These are phyloP conservation scores for Megalurothrips usitatus DNA, from an alignment of 2,888 invertebrate species.

Conservation along the genomic window DNA sequence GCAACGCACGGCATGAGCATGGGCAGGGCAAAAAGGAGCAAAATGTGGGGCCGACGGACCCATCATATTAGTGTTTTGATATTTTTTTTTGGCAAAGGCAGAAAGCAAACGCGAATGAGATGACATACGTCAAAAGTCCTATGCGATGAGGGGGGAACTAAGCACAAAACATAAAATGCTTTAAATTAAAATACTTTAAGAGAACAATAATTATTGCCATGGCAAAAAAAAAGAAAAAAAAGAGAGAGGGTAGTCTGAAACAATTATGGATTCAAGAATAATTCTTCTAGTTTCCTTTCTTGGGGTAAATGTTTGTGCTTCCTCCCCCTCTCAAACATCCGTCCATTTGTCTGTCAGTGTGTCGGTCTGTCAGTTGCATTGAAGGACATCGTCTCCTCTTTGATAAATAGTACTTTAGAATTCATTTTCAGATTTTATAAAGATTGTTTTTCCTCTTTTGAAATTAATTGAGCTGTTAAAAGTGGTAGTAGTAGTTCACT, in stretches of 20 bases:
- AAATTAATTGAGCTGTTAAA: no score
- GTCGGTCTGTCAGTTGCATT: neutral
- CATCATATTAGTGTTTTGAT: neutral
- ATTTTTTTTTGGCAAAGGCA: slow-evolving; percentile 32
- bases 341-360: neutral
- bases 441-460: no score
- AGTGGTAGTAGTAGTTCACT: no score
- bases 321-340: neutral
- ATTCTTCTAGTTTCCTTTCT: no score
- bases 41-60: slow-evolving; percentile 25
- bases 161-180: no score
- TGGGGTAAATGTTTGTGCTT: neutral
- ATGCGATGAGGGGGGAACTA: neutral
- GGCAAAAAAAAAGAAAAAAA: no score
- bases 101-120: slow-evolving; percentile 31
- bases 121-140: slow-evolving; percentile 24
- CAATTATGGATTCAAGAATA: no score
- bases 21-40: slow-evolving; percentile 32
- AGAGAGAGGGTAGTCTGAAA: no score
- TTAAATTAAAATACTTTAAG: neutral
- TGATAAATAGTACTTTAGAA: neutral
- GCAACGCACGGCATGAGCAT: slow-evolving; percentile 45
- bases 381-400: neutral
- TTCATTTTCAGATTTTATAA: no score
- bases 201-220: no score